phyloP scores from a whole-genome alignment of 1,140 invertebrate genomes.

The Pararge aegeria region DNA sequence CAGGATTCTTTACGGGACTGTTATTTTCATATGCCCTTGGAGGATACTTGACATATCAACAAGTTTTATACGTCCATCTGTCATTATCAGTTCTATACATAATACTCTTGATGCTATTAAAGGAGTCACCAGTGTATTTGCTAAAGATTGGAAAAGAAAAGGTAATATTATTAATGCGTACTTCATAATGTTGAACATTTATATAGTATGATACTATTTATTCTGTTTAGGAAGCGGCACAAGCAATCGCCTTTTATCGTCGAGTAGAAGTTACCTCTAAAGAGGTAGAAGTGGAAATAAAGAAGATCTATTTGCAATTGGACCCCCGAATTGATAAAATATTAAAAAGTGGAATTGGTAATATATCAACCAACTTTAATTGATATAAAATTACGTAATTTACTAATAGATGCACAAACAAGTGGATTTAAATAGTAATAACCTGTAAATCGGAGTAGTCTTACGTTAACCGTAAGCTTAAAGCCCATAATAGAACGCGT shows the following conservation, averaged over 20 bases:
- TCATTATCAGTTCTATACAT: slow-evolving; percentile 50
- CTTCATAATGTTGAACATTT: no score
- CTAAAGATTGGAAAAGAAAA: slow-evolving; percentile 52
- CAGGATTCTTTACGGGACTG: slow-evolving; percentile 50
- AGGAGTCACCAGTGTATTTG: slow-evolving; percentile 60
- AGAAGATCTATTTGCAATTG: slow-evolving; percentile 53
- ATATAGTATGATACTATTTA: no score
- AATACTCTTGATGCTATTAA: slow-evolving; percentile 43
- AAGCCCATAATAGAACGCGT: no score
- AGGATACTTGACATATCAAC: slow-evolving; percentile 47
- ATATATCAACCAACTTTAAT: no score
- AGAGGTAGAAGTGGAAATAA: slow-evolving; percentile 53
- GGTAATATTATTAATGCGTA: slow-evolving; percentile 35
- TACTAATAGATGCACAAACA: background rate
- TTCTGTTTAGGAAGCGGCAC: slow-evolving; percentile 48
- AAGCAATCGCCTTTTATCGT: slow-evolving; percentile 60
- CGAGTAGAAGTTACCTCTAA: slow-evolving; percentile 44
- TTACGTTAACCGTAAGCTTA: no score
- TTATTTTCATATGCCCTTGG: slow-evolving; percentile 56
- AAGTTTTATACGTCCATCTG: slow-evolving; percentile 51
- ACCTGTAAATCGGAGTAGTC: no score
- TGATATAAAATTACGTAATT: no score
- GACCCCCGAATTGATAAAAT: slow-evolving; percentile 52
- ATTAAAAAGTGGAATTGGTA: slow-evolving; percentile 40
- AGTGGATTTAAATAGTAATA: no score